A percentile compares a stretch with the other conserved stretches of the same genome.
These are phyloP conservation scores for Branchipolynoe longqiensis DNA, from an alignment of 2,888 invertebrate genomes.

Conservation along the genomic window DNA sequence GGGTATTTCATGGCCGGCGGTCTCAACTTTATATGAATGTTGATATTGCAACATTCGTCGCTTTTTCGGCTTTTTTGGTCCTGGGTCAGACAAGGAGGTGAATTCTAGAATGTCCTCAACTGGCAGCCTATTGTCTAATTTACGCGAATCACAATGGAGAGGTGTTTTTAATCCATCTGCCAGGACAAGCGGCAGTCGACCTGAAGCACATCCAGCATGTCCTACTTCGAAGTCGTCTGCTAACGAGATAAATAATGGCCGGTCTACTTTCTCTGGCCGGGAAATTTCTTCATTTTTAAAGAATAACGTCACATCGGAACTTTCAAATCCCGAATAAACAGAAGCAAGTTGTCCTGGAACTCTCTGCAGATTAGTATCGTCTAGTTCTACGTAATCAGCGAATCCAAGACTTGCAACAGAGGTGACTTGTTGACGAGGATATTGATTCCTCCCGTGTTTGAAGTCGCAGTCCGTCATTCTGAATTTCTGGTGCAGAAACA, in stretches of 20 bases:
- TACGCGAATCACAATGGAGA: background rate
- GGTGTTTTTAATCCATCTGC: background rate
- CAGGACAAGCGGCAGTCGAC: background rate
- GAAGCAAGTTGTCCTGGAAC: background rate
- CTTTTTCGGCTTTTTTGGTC: constrained; percentile 4
- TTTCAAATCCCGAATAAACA: background rate
- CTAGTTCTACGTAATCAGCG: background rate
- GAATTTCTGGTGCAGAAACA: background rate
- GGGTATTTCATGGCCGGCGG: background rate
- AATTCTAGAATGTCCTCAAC: background rate
- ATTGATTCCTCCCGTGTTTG: too few relatives aligned
- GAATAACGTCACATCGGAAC: background rate
- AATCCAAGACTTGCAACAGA: too few relatives aligned
- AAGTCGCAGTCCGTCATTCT: constrained; percentile 7
- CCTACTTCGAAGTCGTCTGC: constrained; percentile 10
- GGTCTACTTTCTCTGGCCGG: background rate
- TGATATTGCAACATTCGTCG: background rate
- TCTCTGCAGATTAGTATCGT: background rate
- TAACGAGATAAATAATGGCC: constrained; percentile 32
- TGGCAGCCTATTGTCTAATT: background rate
- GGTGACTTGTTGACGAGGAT: too few relatives aligned
- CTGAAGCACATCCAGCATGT: too few relatives aligned
- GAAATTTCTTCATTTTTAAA: background rate
- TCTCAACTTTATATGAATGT: background rate
- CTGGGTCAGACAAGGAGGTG: background rate